Evolutionary conservation across 2,797 vertebrate species (phyloP).

Genomic region (Girardinus metallicus): DNA sequence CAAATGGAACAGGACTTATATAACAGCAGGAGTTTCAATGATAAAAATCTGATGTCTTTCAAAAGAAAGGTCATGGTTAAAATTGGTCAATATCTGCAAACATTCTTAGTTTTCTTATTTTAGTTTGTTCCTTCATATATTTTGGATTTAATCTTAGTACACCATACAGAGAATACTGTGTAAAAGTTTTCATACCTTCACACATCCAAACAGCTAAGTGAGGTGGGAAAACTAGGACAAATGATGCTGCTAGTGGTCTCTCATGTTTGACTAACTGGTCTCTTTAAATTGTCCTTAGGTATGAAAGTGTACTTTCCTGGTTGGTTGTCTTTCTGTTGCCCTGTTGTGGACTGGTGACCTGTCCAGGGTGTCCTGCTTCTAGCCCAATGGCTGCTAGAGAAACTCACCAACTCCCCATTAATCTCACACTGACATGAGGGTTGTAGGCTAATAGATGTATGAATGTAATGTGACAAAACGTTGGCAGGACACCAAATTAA

Average conservation of each 20-base stretch:
- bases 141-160: background rate
- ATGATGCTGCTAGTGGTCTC: background rate
- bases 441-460: background rate
- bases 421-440: background rate
- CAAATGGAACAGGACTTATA: background rate
- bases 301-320: background rate
- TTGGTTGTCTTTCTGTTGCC: background rate
- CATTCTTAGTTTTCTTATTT: background rate
- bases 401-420: background rate
- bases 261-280: background rate
- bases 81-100: background rate
- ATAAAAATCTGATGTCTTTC: background rate
- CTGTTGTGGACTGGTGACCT: background rate
- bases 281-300: background rate
- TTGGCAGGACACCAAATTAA: background rate
- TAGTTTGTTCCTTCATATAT: background rate
- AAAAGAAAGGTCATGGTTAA: background rate
- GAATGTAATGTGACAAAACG: background rate
- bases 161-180: background rate
- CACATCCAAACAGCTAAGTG: background rate
- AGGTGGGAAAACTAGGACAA: background rate
- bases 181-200: background rate
- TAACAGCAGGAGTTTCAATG: background rate
- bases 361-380: background rate
- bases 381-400: background rate